Evolutionary conservation across 2,797 vertebrate genomes (phyloP), one percentile per base, ranked within the genome.

Genomic region (Fistularia tabacaria): DNA sequence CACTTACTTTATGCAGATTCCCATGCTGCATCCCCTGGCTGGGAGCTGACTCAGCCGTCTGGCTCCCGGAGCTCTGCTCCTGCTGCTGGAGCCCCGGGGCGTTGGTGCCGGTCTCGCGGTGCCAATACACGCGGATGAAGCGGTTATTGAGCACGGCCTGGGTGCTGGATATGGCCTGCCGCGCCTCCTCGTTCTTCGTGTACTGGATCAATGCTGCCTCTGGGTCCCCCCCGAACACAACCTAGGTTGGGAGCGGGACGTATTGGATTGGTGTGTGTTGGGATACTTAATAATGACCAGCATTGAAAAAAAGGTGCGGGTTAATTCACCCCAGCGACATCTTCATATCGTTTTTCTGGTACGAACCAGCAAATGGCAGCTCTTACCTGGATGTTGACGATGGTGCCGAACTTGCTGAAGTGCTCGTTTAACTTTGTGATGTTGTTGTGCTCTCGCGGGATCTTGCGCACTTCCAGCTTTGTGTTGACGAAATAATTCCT

Each of bases 331-430:
- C 25, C 25, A 25, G 25, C 25, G 25, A 25, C 25, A 25, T 5
- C 25, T 25, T 25, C 25, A 25, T n/a, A n/a, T 25, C 5, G 25
- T 25, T 25, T 25, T 25, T 25, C 25, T 25, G 25, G 25, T 5
- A 25, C 25, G 25, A 25, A 5, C 25, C 25, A 25, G 25, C 25
- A 25, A 25, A 5, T 25, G 25, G 25, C 1, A 7, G n/a, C n/a
- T 9, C 49, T 63, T 88, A 98, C 96, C 96, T 99, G 97, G 69
- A 99, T 99, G 64, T 99, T 99, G 56, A 97, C 94, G 56, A 99
- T 98, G 49, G 93, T 99, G 78, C 97, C 97, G 86, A 99, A 99
- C 84, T 96, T 98, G 90, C 95, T 96, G 90, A 99, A 99, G 74
- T 99, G 96, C 71, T 97, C 96, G 0, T 99, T 99, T 73, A 99